These are phyloP conservation scores for Rhinichthys klamathensis DNA, from an alignment of 2,113 vertebrate species.

Conservation along the genomic window DNA sequence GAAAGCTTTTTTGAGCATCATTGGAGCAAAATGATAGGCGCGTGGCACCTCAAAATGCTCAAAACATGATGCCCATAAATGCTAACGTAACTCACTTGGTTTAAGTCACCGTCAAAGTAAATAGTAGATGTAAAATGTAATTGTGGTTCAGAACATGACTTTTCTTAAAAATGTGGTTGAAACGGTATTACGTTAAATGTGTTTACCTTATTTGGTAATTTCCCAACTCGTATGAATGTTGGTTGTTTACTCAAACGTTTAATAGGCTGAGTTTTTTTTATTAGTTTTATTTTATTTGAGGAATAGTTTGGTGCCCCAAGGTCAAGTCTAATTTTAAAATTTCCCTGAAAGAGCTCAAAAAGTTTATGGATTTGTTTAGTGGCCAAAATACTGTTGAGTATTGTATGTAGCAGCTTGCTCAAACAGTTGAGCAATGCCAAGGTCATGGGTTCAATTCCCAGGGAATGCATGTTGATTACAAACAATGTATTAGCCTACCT, in stretches of 20 bases:
- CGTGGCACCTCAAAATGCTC: background rate
- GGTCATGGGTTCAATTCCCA: background rate
- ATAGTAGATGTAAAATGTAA: background rate
- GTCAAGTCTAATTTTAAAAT: background rate
- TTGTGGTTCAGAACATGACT: background rate
- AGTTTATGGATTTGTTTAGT: background rate
- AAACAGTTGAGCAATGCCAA: background rate
- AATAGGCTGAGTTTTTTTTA: background rate
- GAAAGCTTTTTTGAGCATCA: background rate
- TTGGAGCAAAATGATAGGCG: background rate
- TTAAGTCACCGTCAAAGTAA: background rate
- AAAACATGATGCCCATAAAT: background rate
- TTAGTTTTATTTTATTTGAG: background rate
- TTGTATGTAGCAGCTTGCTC: background rate
- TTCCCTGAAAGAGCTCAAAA: background rate
- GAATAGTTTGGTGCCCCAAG: background rate
- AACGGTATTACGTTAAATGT: background rate
- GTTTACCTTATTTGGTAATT: slow-evolving; percentile 76
- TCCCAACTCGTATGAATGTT: background rate
- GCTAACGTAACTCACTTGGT: background rate
- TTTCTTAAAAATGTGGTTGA: background rate
- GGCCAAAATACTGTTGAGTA: background rate
- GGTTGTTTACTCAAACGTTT: background rate
- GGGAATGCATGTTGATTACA: background rate
- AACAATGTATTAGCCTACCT: too few species aligned